Conservation (phyloP, 2,888 invertebrate genomes). For the Leptinotarsa juncta region DNA sequence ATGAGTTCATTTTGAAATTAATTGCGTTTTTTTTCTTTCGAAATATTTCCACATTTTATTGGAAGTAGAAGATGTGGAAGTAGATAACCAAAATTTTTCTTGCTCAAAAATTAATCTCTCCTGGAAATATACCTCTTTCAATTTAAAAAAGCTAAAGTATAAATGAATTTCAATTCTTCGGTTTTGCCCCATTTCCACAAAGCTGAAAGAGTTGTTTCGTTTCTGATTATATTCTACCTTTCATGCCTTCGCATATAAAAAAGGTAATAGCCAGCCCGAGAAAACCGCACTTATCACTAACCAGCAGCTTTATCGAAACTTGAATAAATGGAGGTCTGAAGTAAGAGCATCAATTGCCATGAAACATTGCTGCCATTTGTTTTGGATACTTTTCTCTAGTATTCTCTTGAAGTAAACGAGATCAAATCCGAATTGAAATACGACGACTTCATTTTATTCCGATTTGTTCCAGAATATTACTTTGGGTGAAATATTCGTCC, state of each 20-base stretch:
- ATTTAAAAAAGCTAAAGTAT: too few relatives aligned
- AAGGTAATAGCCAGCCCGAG: neutral
- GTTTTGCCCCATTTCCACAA: too few relatives aligned
- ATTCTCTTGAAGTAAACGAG: slow-evolving; percentile 35
- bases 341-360: slow-evolving; percentile 58
- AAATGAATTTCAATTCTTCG: too few relatives aligned
- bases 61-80: too few relatives aligned
- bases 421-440: slow-evolving; percentile 37
- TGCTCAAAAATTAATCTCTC: too few relatives aligned
- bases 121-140: too few relatives aligned
- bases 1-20: too few relatives aligned
- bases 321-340: slow-evolving; percentile 24
- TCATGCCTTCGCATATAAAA: slow-evolving; percentile 7
- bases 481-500: slow-evolving; percentile 6
- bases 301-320: slow-evolving; percentile 5
- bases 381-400: slow-evolving; percentile 44
- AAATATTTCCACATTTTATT: too few relatives aligned
- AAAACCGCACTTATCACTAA: slow-evolving; percentile 7
- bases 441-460: slow-evolving; percentile 36
- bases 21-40: too few relatives aligned
- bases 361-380: slow-evolving; percentile 61
- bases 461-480: slow-evolving; percentile 27
- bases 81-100: too few relatives aligned
- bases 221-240: neutral
- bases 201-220: neutral